phyloP scores from a whole-genome alignment of 1,140 invertebrate genomes.

The Lepidotrigona ventralis region DNA sequence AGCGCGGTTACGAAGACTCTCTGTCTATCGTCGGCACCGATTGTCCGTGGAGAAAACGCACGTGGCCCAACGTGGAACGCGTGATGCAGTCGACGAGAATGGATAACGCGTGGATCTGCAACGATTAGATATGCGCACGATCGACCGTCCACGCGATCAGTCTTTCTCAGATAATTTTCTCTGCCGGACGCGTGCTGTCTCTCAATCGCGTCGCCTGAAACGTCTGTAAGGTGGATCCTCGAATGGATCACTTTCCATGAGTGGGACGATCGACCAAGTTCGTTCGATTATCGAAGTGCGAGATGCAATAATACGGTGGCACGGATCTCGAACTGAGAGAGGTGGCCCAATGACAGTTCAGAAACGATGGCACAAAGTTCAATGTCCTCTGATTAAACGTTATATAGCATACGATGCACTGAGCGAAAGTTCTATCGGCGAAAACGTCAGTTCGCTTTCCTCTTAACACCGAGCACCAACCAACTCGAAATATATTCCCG shows the following conservation, averaged over 20 bases:
- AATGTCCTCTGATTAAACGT: conserved; percentile 14
- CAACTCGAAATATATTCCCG: not conserved
- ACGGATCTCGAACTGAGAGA: not conserved
- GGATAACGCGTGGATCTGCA: not conserved
- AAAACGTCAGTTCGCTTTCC: not conserved
- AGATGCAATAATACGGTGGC: not conserved
- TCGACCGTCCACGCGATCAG: not conserved
- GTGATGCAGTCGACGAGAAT: not conserved
- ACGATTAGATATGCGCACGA: not conserved
- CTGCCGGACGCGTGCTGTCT: not conserved
- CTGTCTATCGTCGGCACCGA: conserved; percentile 21
- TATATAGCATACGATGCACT: conserved; percentile 46
- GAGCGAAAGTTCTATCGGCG: not conserved
- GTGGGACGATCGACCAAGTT: conserved; percentile 37
- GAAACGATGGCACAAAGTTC: conserved; percentile 21
- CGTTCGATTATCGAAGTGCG: not conserved
- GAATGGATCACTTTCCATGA: conserved; percentile 77
- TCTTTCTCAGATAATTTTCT: too few relatives aligned
- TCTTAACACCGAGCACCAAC: conserved; percentile 35
- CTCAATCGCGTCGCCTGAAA: conserved; percentile 69
- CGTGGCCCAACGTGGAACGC: conserved; percentile 24
- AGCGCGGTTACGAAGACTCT: not conserved
- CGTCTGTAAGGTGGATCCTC: conserved; percentile 75
- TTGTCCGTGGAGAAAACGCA: conserved; percentile 35
- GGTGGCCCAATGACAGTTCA: conserved; percentile 25